Percentiles rank a stretch among this genome's conserved stretches.
Evolutionary conservation across 2,113 vertebrate genomes (phyloP).

Genomic region (Pteropus alecto): DNA sequence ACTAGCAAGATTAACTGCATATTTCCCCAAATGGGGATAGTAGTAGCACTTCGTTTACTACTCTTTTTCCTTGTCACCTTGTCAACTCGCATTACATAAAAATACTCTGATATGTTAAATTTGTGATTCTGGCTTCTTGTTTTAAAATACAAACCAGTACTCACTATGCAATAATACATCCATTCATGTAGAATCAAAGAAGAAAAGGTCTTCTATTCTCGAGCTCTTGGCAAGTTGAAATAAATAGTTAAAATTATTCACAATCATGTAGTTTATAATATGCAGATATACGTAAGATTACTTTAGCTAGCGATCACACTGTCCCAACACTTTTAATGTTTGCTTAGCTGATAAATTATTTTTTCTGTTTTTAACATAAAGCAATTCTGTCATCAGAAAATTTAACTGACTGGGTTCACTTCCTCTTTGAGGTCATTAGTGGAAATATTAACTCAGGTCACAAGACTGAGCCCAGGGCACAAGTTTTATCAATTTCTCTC

Average conservation of each 20-base stretch:
- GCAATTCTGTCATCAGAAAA: conserved; percentile 71
- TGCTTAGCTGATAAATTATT: conserved; percentile 48
- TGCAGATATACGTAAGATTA: neutral
- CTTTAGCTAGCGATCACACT: neutral
- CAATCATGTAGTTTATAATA: neutral
- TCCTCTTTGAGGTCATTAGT: conserved; percentile 69
- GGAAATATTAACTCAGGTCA: conserved; percentile 49
- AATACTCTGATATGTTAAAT: neutral
- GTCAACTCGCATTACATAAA: neutral
- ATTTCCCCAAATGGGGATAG: neutral
- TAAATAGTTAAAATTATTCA: conserved; percentile 7
- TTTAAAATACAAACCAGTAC: conserved; percentile 2
- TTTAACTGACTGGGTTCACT: conserved; percentile 51
- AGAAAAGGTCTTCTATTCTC: conserved; percentile 14
- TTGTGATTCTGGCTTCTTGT: neutral
- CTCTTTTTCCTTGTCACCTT: neutral
- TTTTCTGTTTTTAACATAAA: conserved; percentile 72
- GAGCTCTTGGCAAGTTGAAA: neutral
- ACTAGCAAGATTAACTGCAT: neutral
- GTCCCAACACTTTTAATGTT: conserved; percentile 29
- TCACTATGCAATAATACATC: neutral
- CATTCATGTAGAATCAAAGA: neutral
- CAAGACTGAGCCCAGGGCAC: neutral
- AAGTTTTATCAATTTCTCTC: conserved; percentile 11
- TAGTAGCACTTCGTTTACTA: neutral